These are phyloP conservation scores for Zosterops japonicus DNA, from an alignment of 2,113 vertebrate species.

Conservation along the genomic window DNA sequence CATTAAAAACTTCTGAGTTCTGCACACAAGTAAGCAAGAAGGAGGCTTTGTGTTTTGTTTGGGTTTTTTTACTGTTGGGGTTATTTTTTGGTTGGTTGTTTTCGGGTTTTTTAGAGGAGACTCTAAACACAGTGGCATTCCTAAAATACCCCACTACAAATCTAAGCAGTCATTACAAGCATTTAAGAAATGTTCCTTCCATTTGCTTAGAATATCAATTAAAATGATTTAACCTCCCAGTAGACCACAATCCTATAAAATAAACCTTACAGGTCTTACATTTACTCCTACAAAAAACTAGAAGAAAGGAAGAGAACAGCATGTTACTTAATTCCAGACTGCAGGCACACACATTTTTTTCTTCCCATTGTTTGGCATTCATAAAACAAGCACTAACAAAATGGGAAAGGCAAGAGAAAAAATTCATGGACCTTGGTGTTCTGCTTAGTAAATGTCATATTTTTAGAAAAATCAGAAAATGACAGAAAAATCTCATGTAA, in stretches of 20 bases:
- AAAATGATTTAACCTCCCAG: constrained; percentile 71
- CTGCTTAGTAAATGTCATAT: not conserved
- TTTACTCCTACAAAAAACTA: constrained; percentile 65
- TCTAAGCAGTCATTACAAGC: constrained; percentile 72
- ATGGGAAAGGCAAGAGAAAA: not conserved
- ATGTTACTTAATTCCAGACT: not conserved
- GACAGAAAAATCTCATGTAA: not conserved
- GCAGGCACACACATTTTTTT: not conserved
- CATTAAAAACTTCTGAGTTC: constrained; percentile 25
- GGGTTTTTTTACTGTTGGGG: not conserved
- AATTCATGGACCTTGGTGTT: not conserved
- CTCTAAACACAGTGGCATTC: constrained; percentile 66
- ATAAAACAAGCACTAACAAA: not conserved
- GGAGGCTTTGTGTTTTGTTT: not conserved
- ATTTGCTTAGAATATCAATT: constrained; percentile 53
- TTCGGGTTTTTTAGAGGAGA: not conserved
- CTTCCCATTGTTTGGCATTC: not conserved
- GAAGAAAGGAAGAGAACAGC: not conserved
- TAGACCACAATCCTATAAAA: constrained; percentile 68
- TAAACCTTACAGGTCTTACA: constrained; percentile 46
- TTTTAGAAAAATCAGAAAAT: not conserved
- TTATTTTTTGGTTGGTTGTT: not conserved
- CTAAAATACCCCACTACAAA: constrained; percentile 75
- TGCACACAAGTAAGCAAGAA: constrained; percentile 24
- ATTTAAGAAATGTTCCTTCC: constrained; percentile 80